Evolutionary conservation across 2,113 vertebrate species (phyloP), one percentile per base, ranked within the genome.

Genomic region (Furnarius figulus): DNA sequence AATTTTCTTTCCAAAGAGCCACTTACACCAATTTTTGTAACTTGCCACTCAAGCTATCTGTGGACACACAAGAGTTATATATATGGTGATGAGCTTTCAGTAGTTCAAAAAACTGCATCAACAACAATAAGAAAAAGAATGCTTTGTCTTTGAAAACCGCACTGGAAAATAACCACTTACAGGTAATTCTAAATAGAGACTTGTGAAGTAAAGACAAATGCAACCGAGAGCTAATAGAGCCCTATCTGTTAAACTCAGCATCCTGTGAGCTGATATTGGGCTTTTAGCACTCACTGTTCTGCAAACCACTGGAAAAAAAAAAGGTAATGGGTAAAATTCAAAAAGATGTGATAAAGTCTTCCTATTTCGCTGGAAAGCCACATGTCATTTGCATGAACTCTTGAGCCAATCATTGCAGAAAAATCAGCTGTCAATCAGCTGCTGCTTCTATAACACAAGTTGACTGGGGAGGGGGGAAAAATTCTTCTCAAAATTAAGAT

Each of bases 241-340:
- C 73, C 92, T 82, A 76, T 92, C 86, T 89, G 95, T 94, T 95
- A 90, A 95, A 95, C 80, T 77, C 70, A 7, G 95, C 96, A 96
- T 97, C 96, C 96, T 97, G 96, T 97, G 93, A 96, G 83, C 76
- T 49, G 70, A 82, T 90, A 95, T 12, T 85, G 70, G 93, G 88
- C 90, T 94, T 96, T 95, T 68, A 95, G 76, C 86, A 70, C 65
- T 75, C 76, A 75, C 49, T 87, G 66, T 33, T 92, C 92, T 90
- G 70, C 49, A 95, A 96, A 93, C 96, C 90, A 95, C 95, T 96
- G 96, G 96, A 97, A 97, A 97, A 96, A 96, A 59, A 95, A 88
- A 95, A 82, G 83, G 96, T 97, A 95, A 97, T 58, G 95, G 95
- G 96, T 97, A 96, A 96, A 97, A 95, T 83, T 77, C 95, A 74